Conservation (phyloP, 2,888 invertebrate species). For the Heliconius ismenius region DNA sequence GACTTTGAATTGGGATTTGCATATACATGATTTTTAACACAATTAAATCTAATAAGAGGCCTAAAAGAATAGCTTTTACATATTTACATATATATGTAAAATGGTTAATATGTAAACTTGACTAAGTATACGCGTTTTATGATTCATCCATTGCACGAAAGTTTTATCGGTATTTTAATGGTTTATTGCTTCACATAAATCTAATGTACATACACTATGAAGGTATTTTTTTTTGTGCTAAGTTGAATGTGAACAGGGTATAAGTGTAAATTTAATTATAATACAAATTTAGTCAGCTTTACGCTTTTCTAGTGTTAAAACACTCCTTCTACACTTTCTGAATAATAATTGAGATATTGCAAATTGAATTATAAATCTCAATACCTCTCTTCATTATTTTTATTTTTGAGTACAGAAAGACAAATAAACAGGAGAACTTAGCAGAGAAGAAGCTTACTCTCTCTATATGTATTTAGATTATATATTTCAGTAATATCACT, state of each 20-base stretch:
- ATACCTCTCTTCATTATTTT: background rate
- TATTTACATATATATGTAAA: background rate
- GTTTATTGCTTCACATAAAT: constrained; percentile 29
- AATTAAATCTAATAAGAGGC: no score
- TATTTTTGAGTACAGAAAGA: no score
- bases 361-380: background rate
- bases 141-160: constrained; percentile 47
- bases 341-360: background rate
- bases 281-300: background rate
- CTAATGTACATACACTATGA: constrained; percentile 11
- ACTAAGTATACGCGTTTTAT: constrained; percentile 38
- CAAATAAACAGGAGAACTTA: no score
- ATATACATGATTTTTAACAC: no score
- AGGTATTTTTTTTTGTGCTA: background rate
- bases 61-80: background rate
- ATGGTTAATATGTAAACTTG: background rate
- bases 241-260: background rate
- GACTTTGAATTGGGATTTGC: no score
- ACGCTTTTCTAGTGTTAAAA: background rate
- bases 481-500: no score
- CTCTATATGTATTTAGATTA: no score
- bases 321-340: background rate
- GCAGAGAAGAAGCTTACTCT: no score
- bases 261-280: background rate
- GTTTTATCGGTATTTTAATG: constrained; percentile 42